These are phyloP conservation scores for Rotaria macrura DNA, from an alignment of 2,888 invertebrate genomes.

Conservation along the genomic window DNA sequence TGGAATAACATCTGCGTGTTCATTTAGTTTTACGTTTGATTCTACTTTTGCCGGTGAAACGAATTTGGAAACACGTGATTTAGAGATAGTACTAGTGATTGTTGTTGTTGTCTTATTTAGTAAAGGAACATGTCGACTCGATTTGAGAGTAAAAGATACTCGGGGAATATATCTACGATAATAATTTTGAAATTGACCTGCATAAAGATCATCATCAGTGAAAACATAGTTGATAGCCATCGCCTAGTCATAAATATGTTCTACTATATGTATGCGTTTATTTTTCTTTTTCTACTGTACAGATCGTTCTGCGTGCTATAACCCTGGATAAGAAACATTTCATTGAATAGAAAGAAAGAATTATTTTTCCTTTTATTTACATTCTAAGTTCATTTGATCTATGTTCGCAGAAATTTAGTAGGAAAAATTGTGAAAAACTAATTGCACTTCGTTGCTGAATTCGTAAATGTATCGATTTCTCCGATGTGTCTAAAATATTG, in stretches of 20 bases:
- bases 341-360: background rate
- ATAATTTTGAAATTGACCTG: background rate
- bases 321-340: background rate
- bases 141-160: background rate
- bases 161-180: background rate
- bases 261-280: background rate
- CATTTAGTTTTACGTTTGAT: background rate
- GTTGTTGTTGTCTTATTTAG: background rate
- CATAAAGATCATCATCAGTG: background rate
- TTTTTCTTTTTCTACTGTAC: background rate
- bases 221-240: background rate
- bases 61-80: background rate
- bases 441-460: too few relatives aligned
- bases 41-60: background rate
- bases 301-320: background rate
- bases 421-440: too few relatives aligned
- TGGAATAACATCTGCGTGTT: background rate
- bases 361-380: too few relatives aligned
- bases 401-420: too few relatives aligned
- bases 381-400: too few relatives aligned
- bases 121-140: background rate
- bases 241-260: background rate
- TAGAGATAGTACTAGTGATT: background rate
- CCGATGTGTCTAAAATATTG: too few relatives aligned
- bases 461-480: too few relatives aligned